Evolutionary conservation across 2,113 vertebrate species (phyloP), one percentile per base, ranked within the genome.

Genomic region (Xerus inauris): DNA sequence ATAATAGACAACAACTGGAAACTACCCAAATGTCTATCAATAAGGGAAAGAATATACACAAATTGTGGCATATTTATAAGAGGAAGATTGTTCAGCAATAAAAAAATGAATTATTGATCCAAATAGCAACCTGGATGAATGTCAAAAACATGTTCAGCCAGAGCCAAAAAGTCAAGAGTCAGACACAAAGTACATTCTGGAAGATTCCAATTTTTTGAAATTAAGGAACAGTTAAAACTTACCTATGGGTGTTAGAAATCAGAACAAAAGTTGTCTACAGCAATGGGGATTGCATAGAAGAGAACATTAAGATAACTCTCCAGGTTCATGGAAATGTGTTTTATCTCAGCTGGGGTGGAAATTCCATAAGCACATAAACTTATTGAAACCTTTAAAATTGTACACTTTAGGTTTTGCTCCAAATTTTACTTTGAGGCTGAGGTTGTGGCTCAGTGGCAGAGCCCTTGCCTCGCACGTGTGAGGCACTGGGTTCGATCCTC

Each of bases 381-480:
- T 57, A 57, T 8, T 57, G 54, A 57, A 57, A 57, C 54, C 24
- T 20, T 57, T 57, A 8, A 59, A 96, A 54, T 22, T 80, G 14
- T 45, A 86, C 20, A 54, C 35, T 95, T 89, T 80, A 79, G 51
- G 89, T 84, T 84, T 79, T n/a, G 65, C 19, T 82, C 26, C 85
- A 84, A 84, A 49, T 65, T 83, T 88, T 92, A 38, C 59, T 73
- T 69, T n/a, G n/a, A n/a, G n/a, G n/a, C n/a, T n/a, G n/a, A n/a
- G n/a, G n/a, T n/a, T n/a, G n/a, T n/a, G n/a, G n/a, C n/a, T n/a
- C n/a, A n/a, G n/a, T n/a, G n/a, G n/a, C n/a, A n/a, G n/a, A n/a
- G n/a, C n/a, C n/a, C n/a, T n/a, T n/a, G n/a, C n/a, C n/a, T n/a
- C n/a, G n/a, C n/a, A n/a, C n/a, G n/a, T n/a, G n/a, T n/a, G n/a